Conservation (phyloP, 2,113 vertebrate species). For the Neopipo cinnamomea region DNA sequence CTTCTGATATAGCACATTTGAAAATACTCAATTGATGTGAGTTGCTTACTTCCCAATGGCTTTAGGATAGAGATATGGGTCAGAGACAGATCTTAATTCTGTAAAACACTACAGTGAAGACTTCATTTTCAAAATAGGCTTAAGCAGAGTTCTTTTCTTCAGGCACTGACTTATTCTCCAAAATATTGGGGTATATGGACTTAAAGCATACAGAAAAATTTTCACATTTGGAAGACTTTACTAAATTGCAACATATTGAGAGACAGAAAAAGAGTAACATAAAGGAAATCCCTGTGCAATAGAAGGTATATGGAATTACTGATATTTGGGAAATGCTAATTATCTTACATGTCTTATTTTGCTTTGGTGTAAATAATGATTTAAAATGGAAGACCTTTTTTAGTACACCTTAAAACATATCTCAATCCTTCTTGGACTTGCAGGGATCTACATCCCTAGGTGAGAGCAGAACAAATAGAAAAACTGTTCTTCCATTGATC, state of each 20-base stretch:
- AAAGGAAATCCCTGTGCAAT: neutral
- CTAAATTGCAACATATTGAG: neutral
- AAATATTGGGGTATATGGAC: neutral
- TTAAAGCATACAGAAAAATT: neutral
- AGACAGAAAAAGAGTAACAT: rapidly evolving
- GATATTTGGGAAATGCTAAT: neutral
- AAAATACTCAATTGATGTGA: neutral
- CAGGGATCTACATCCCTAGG: neutral
- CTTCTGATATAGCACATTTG: neutral
- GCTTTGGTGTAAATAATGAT: neutral
- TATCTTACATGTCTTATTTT: neutral
- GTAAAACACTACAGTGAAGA: neutral
- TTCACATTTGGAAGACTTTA: neutral
- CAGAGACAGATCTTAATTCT: neutral
- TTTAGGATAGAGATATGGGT: neutral
- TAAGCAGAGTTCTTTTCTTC: neutral
- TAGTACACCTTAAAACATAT: neutral
- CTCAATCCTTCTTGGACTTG: neutral
- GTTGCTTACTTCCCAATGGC: neutral
- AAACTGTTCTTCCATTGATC: neutral
- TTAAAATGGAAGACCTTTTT: neutral
- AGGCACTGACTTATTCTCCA: neutral
- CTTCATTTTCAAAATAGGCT: neutral
- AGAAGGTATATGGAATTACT: neutral
- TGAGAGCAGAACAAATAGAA: neutral